A percentile compares a stretch with the other conserved stretches of the same genome.
phyloP scores from a whole-genome alignment of 2,888 invertebrate species.

The Calameuta filiformis region DNA sequence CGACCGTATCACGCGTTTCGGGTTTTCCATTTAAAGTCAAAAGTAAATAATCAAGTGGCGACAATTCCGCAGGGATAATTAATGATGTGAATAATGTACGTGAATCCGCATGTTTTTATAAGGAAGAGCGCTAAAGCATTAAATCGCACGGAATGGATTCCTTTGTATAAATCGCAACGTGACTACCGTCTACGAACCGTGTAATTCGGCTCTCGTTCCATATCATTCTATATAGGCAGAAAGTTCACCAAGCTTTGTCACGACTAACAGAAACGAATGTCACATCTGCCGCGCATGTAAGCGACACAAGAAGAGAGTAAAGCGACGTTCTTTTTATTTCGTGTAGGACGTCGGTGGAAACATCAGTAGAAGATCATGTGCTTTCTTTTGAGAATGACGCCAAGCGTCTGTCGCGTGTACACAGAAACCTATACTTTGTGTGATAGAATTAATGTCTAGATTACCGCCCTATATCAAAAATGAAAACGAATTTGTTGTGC shows the following conservation, averaged over 20 bases:
- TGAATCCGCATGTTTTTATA: not conserved
- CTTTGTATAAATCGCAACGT: not conserved
- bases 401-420: not conserved
- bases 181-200: not conserved
- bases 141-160: not conserved
- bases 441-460: not conserved
- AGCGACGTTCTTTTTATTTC: not conserved
- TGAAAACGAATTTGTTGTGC: not conserved
- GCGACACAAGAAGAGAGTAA: not conserved
- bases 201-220: not conserved
- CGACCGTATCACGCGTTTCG: not conserved
- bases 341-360: not conserved
- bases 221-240: not conserved
- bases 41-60: not conserved
- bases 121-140: not conserved
- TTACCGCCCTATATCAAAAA: not conserved
- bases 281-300: not conserved
- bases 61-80: not conserved
- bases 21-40: not conserved
- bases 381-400: not conserved
- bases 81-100: not conserved
- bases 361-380: not conserved
- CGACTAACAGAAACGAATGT: not conserved
- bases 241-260: not conserved
- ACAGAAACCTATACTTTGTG: not conserved